phyloP scores from a whole-genome alignment of 1,140 invertebrate genomes.

The Centruroides sculpturatus region DNA sequence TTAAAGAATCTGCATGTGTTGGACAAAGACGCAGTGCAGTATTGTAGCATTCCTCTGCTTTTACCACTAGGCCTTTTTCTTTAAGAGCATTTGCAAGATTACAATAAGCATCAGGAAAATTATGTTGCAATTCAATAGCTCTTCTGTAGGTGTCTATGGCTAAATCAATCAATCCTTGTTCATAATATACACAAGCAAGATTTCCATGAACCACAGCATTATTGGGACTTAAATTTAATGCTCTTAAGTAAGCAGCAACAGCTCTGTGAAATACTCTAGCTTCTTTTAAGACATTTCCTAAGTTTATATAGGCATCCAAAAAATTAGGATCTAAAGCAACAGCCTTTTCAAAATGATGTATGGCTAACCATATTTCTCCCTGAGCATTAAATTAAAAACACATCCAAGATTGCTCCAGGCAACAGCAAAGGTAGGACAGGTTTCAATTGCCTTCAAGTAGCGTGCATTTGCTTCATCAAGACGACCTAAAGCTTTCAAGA shows the following conservation, averaged over 20 bases:
- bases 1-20: slow-evolving; percentile 96
- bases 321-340: slow-evolving; percentile 99
- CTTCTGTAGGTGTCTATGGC: slow-evolving; percentile 95
- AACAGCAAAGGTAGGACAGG: slow-evolving; percentile 95
- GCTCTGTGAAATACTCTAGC: slow-evolving; percentile 98
- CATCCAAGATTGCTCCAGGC: slow-evolving; percentile 99
- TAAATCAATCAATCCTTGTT: slow-evolving; percentile 95
- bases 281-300: slow-evolving; percentile 98
- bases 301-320: slow-evolving; percentile 96
- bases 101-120: slow-evolving; percentile 99
- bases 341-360: slow-evolving; percentile 98
- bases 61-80: slow-evolving; percentile 84
- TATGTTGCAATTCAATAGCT: slow-evolving; percentile 95
- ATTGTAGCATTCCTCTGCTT: slow-evolving; percentile 98
- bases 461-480: slow-evolving; percentile 99
- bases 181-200: slow-evolving; percentile 97
- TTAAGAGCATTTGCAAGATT: slow-evolving; percentile 99
- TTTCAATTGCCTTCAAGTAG: slow-evolving; percentile 99
- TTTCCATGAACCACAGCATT: slow-evolving; percentile 98
- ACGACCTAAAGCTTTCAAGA: slow-evolving; percentile 94
- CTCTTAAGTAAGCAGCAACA: slow-evolving; percentile 93
- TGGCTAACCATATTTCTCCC: slow-evolving; percentile 98
- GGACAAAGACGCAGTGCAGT: slow-evolving; percentile 89
- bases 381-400: slow-evolving; percentile 99
- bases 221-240: slow-evolving; percentile 88